Evolutionary conservation across 2,113 vertebrate species (phyloP), one percentile per base, ranked within the genome.

Genomic region (Galemys pyrenaicus): DNA sequence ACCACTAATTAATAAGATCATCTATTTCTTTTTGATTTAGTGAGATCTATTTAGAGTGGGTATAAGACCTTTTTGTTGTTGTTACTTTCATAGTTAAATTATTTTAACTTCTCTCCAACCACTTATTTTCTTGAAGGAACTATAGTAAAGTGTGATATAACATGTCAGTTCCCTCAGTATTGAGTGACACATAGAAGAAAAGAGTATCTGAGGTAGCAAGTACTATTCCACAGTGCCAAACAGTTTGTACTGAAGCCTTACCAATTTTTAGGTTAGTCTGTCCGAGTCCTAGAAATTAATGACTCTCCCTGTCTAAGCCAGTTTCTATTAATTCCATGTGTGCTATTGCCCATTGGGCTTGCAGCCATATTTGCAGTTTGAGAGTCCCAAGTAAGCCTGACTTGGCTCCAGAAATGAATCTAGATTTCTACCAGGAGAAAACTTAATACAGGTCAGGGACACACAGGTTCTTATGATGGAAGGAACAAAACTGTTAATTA

Each of bases 331-430:
- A 78, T 92, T 93, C 49, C 91, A 73, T n/a, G 35, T 71, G 12
- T 77, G 39, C 51, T 75, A 9, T 71, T 91, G 62, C 51, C 84
- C 44, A 26, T 54, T 73, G 67, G 74, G 37, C 41, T 64, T 77
- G 37, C 1, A 67, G 68, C 46, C 35, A 30, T 94, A 60, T 81
- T 82, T 91, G 32, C 15, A 93, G 35, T 91, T 92, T 78, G 60
- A 90, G 67, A 86, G 32, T 74, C 64, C 65, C 5, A 68, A n/a
- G 26, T 86, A 54, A 81, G 46, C 35, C 62, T 94, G 35, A 35
- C 26, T 28, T 71, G 56, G 78, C 37, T 90, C 89, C 73, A 94
- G 54, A 80, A 91, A 91, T 80, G 39, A 91, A 65, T 88, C n/a
- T 65, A 35, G 65, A 83, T 82, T 95, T 94, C 56, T 96, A 78